A percentile compares a stretch with the other conserved stretches of the same genome.
These are phyloP conservation scores for Melitaea cinxia DNA, from an alignment of 1,140 invertebrate genomes.

Conservation along the genomic window DNA sequence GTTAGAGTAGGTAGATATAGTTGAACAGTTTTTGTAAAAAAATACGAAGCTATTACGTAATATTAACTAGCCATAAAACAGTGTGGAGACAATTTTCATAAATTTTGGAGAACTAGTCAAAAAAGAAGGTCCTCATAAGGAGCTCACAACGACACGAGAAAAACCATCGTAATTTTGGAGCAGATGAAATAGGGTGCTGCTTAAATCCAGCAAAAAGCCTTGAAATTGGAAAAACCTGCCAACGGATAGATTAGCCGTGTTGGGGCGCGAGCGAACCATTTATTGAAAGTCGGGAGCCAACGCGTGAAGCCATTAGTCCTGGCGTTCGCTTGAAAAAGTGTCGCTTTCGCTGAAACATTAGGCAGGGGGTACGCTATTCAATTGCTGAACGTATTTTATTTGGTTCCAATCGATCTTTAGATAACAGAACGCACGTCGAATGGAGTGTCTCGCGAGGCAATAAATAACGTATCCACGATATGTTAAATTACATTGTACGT, in stretches of 20 bases:
- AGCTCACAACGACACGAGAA: conserved; percentile 12
- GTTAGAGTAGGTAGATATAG: too few species aligned
- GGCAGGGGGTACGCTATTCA: conserved; percentile 69
- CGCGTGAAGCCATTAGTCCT: conserved; percentile 75
- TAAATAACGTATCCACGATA: conserved; percentile 73
- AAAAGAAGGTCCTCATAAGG: conserved; percentile 11
- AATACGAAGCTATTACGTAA: too few species aligned
- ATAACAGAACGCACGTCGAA: conserved; percentile 76
- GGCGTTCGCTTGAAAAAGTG: conserved; percentile 69
- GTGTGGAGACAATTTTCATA: background rate
- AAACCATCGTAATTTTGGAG: conserved; percentile 29
- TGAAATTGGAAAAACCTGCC: conserved; percentile 49
- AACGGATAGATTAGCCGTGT: conserved; percentile 58
- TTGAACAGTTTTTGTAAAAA: too few species aligned
- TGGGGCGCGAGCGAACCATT: conserved; percentile 55
- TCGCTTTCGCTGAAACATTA: conserved; percentile 76
- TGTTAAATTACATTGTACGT: conserved; percentile 1
- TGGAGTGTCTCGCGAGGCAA: conserved; percentile 67
- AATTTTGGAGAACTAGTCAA: background rate
- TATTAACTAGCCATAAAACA: too few species aligned
- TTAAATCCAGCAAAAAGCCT: conserved; percentile 39
- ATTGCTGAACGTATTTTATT: conserved; percentile 80
- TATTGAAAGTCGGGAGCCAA: conserved; percentile 74
- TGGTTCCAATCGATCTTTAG: conserved; percentile 75
- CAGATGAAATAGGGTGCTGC: conserved; percentile 31